Conservation (phyloP, 2,113 vertebrate genomes). For the Oncorhynchus kisutch region DNA sequence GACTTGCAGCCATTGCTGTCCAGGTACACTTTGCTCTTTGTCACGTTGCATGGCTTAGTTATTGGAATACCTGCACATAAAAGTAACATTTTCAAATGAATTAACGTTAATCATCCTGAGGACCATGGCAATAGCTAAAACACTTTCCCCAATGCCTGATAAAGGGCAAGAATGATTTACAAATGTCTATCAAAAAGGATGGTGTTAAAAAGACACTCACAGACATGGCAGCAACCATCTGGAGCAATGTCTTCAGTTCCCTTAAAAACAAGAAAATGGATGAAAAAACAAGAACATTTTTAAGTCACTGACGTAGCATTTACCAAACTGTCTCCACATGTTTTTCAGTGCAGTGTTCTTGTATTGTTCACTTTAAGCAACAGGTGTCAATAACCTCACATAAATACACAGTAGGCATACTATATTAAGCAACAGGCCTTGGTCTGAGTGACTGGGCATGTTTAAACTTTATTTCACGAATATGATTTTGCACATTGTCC, state of each 20-base stretch:
- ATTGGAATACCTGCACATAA: slow-evolving; percentile 33
- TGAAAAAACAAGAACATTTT: neutral
- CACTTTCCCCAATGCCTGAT: neutral
- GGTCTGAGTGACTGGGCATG: too few relatives aligned
- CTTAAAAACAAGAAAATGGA: slow-evolving; percentile 35
- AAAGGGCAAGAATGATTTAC: neutral
- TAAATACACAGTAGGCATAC: too few relatives aligned
- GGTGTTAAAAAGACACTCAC: slow-evolving; percentile 44
- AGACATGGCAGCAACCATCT: slow-evolving; percentile 61
- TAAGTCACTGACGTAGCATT: neutral
- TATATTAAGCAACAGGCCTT: too few relatives aligned
- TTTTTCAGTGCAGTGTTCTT: neutral
- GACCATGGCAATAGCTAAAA: neutral
- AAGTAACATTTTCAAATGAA: neutral
- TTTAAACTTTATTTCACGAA: too few relatives aligned
- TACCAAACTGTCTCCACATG: neutral
- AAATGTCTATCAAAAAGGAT: neutral
- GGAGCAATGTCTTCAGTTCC: slow-evolving; percentile 52
- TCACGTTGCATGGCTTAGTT: slow-evolving; percentile 58
- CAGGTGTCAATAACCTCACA: too few relatives aligned
- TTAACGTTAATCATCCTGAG: neutral
- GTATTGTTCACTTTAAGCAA: neutral
- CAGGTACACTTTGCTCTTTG: slow-evolving; percentile 57
- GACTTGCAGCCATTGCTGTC: slow-evolving; percentile 67
- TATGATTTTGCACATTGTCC: too few relatives aligned